Percentiles rank a stretch among this genome's conserved stretches.
These are phyloP conservation scores for Etia nguti DNA, from an alignment of 2,113 vertebrate species.

Conservation along the genomic window DNA sequence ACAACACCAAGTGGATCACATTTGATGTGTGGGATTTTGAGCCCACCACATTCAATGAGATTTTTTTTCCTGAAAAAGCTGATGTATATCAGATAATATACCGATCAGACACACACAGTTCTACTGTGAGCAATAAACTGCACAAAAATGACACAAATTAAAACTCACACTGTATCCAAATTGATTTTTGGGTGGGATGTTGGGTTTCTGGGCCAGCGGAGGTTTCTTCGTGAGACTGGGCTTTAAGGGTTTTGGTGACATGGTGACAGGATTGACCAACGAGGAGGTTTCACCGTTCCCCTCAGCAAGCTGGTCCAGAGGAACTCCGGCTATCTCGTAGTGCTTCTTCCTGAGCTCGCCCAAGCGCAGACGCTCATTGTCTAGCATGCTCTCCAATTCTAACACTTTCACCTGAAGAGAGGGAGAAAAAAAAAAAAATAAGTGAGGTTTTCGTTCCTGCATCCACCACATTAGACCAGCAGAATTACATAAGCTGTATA, in stretches of 20 bases:
- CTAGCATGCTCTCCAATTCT: slow-evolving; percentile 86
- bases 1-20: not conserved
- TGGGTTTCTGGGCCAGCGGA: slow-evolving; percentile 83
- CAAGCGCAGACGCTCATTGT: slow-evolving; percentile 83
- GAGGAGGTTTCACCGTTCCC: slow-evolving; percentile 50
- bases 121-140: not conserved
- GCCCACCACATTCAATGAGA: not conserved
- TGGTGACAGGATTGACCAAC: not conserved
- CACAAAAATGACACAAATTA: not conserved
- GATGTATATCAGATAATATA: not conserved
- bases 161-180: not conserved
- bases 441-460: not conserved
- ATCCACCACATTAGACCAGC: not conserved
- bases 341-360: slow-evolving; percentile 92
- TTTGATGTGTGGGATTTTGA: not conserved
- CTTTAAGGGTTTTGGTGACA: slow-evolving; percentile 64
- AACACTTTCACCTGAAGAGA: slow-evolving; percentile 86
- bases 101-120: not conserved
- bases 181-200: slow-evolving; percentile 52
- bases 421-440: not conserved
- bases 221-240: slow-evolving; percentile 81
- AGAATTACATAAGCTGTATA: not conserved
- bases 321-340: slow-evolving; percentile 80
- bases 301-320: slow-evolving; percentile 38
- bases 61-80: not conserved